Evolutionary conservation across 2,113 vertebrate genomes (phyloP), one percentile per base, ranked within the genome.

Genomic region (Labrus mixtus): DNA sequence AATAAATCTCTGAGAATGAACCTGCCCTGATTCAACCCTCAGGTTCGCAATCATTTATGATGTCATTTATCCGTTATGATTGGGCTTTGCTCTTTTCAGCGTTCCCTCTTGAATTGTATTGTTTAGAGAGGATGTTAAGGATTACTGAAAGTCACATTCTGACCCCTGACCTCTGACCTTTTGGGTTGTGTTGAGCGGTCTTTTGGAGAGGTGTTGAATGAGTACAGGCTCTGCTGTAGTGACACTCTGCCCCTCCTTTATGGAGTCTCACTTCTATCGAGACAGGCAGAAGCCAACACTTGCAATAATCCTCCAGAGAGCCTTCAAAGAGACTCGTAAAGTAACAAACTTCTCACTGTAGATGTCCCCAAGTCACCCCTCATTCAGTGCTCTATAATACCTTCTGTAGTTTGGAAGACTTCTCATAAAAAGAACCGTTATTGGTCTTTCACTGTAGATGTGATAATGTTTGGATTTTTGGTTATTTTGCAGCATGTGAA

Each of bases 71-170:
- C 37, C 66, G 10, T 76, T 65, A 8, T 8, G 5, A 23, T 68
- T 71, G 10, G 16, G 70, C 53, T 73, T 56, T 73, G 33, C 9
- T 61, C 19, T 67, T 53, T 58, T 64, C 15, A 11, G 22, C 65
- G 70, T 81, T 83, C 61, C 50, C 20, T 54, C 69, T 73, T 78
- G n/a, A 72, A 48, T 68, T 20, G 15, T 78, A 90, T 89, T 85
- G 83, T 90, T 90, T 63, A 65, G 19, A 12, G 43, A 46, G 50
- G 29, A 25, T 68, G 41, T 67, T 68, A 77, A 53, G 74, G 57
- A 90, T 91, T 84, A 82, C 60, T 51, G 33, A 76, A 82, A 64
- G 55, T 83, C 71, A 80, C 83, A 83, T 78, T 79, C 72, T 88
- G 72, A 89, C 81, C 82, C 2, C 3, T 68, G 81, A 89, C 81